phyloP scores from a whole-genome alignment of 2,888 invertebrate species.

The Axea sp. region DNA sequence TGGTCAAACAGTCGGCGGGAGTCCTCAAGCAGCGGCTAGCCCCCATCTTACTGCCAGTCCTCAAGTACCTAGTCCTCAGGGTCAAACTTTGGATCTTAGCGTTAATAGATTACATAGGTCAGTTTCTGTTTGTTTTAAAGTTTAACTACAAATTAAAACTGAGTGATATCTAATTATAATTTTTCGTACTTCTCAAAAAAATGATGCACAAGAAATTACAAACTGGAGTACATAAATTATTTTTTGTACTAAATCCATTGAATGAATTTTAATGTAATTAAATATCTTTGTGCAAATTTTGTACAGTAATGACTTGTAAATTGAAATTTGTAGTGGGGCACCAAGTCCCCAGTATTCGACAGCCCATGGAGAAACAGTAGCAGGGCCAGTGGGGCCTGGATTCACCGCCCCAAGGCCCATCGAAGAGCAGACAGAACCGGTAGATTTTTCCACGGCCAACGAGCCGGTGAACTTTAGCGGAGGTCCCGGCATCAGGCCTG shows the following conservation, averaged over 20 bases:
- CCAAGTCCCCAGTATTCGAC: slow-evolving; percentile 83
- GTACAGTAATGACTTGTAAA: no score
- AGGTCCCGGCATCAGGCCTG: slow-evolving; percentile 81
- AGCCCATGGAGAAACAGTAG: slow-evolving; percentile 80
- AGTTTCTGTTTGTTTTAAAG: slow-evolving; percentile 34
- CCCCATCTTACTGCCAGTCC: slow-evolving; percentile 91
- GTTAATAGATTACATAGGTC: slow-evolving; percentile 93
- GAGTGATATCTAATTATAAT: no score
- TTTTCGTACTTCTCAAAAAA: no score
- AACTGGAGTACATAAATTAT: no score
- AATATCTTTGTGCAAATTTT: no score
- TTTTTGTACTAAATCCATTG: no score
- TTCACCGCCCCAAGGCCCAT: slow-evolving; percentile 82
- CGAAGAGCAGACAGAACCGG: slow-evolving; percentile 86
- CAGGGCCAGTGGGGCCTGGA: slow-evolving; percentile 80
- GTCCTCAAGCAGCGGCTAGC: slow-evolving; percentile 92
- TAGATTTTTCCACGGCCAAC: slow-evolving; percentile 85
- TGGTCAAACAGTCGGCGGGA: slow-evolving; percentile 86
- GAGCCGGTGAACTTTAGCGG: slow-evolving; percentile 83
- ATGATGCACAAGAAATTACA: no score
- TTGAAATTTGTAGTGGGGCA: slow-evolving; percentile 79
- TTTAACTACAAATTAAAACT: no score
- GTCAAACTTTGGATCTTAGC: slow-evolving; percentile 93
- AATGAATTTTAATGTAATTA: no score
- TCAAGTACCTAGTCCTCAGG: slow-evolving; percentile 94